Percentiles rank a stretch among this genome's conserved stretches.
Evolutionary conservation across 2,888 invertebrate species (phyloP).

Genomic region (Cryptocephalus primarius): DNA sequence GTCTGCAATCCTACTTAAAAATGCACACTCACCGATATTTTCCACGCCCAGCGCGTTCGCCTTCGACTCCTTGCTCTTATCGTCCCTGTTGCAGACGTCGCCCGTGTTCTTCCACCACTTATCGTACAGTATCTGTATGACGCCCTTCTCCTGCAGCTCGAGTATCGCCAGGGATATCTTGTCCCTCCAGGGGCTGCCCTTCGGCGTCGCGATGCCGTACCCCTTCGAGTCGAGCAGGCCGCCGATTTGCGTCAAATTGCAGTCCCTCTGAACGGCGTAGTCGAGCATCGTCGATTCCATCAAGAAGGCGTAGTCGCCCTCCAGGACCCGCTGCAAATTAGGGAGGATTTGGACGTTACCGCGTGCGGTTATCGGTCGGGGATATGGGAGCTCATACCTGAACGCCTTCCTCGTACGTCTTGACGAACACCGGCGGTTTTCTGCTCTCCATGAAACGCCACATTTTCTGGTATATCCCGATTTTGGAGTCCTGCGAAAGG

Average conservation of each 20-base stretch:
- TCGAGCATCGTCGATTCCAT: constrained; percentile 98
- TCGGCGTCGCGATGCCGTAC: constrained; percentile 96
- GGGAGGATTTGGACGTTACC: background rate
- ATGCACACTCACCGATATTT: constrained; percentile 56
- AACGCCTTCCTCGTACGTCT: constrained; percentile 86
- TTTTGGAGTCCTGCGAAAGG: constrained; percentile 57
- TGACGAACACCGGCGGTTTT: constrained; percentile 73
- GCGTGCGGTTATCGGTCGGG: background rate
- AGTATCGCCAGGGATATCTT: constrained; percentile 89
- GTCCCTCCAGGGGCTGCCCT: constrained; percentile 94
- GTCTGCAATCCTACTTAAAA: no score
- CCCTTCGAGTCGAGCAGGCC: constrained; percentile 68
- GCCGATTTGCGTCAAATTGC: constrained; percentile 95
- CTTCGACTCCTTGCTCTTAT: constrained; percentile 82
- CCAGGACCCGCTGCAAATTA: constrained; percentile 54
- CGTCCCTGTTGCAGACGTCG: constrained; percentile 79
- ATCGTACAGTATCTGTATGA: constrained; percentile 85
- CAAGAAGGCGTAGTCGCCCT: constrained; percentile 90
- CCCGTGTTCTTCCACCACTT: constrained; percentile 99
- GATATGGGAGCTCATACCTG: constrained; percentile 2
- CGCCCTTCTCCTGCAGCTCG: constrained; percentile 90
- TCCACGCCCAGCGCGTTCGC: constrained; percentile 87
- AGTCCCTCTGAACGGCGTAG: constrained; percentile 88
- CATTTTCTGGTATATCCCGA: constrained; percentile 77
- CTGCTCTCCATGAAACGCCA: constrained; percentile 87